Evolutionary conservation across 2,888 invertebrate genomes (phyloP), one percentile per base, ranked within the genome.

Genomic region (Lysandra coridon): DNA sequence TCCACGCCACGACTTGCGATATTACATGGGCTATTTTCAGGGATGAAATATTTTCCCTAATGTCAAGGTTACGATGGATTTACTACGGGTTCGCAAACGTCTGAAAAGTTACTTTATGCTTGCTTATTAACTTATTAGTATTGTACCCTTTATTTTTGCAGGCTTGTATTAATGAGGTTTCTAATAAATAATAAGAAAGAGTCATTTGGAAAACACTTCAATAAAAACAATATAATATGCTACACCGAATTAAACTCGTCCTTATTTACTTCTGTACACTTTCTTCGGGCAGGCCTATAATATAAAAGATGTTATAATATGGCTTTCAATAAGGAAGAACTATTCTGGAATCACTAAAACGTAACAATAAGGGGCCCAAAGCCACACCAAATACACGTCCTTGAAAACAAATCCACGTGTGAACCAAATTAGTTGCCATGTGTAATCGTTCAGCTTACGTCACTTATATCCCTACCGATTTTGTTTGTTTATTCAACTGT

Each of bases 391-490:
- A 69, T 69, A 14, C 33, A 1, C 17, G 14, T 37, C 69, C 69
- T 69, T 69, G 33, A 69, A 17, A 37, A 37, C 69, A 33, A 37
- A 14, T 69, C 69, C 69, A 69, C 69, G 33, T 69, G 69, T 69
- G 69, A 69, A 69, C 69, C 5, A 69, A 69, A 69, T 69, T 37
- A 17, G 33, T 69, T 69, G 33, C 33, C 69, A 69, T 37, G 69
- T 69, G 69, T 69, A 69, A 37, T 69, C 69, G 33, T 69, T 37
- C 5, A 69, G 69, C 69, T 69, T 69, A 69, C 69, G 69, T 69
- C 69, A 69, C 69, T 33, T 37, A 33, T 69, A 69, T 69, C 69
- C 37, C 69, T 10, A 64, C 10, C 33, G 69, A 69, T 69, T 30
- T 69, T 69, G 30, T 69, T 69, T 33, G 69, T 69, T 64, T 64